Evolutionary conservation across 1,140 invertebrate species (phyloP).

Genomic region (Drosophila repleta): DNA sequence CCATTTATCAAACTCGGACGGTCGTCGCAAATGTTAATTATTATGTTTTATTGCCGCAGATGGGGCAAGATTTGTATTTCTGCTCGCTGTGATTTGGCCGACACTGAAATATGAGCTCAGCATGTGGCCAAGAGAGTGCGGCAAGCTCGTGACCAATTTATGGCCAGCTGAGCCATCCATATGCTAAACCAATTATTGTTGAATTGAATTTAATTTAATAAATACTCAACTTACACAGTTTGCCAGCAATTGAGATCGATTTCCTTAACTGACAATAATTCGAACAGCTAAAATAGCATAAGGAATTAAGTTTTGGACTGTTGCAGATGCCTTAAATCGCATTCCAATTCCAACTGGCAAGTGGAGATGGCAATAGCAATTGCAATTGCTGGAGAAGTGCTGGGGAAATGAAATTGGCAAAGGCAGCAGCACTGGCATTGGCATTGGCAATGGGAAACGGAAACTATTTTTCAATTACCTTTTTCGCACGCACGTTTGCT

Average conservation of each 20-base stretch:
- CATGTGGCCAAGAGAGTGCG: conserved; percentile 49
- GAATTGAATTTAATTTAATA: conserved; percentile 8
- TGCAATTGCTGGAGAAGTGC: conserved; percentile 26
- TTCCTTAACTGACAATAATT: conserved; percentile 3
- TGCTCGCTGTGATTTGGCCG: conserved; percentile 51
- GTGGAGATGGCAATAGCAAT: conserved; percentile 49
- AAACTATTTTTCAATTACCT: conserved; percentile 82
- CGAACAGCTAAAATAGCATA: conserved; percentile 39
- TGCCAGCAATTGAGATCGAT: background rate
- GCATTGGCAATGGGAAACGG: conserved; percentile 57
- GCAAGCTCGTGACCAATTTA: conserved; percentile 53
- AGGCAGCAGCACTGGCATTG: conserved; percentile 29
- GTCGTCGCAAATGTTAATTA: conserved; percentile 74
- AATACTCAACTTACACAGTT: background rate
- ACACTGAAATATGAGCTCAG: conserved; percentile 68
- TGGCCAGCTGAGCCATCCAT: conserved; percentile 33
- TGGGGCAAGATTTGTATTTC: conserved; percentile 25
- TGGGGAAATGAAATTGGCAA: conserved; percentile 22
- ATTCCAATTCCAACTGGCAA: conserved; percentile 59
- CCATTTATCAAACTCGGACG: conserved; percentile 72
- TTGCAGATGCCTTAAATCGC: background rate
- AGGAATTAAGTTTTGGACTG: background rate
- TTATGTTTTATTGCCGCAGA: conserved; percentile 70
- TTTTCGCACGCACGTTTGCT: conserved; percentile 79
- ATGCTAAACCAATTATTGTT: conserved; percentile 9